phyloP scores from a whole-genome alignment of 2,888 invertebrate species.

The Tenthredo livida region DNA sequence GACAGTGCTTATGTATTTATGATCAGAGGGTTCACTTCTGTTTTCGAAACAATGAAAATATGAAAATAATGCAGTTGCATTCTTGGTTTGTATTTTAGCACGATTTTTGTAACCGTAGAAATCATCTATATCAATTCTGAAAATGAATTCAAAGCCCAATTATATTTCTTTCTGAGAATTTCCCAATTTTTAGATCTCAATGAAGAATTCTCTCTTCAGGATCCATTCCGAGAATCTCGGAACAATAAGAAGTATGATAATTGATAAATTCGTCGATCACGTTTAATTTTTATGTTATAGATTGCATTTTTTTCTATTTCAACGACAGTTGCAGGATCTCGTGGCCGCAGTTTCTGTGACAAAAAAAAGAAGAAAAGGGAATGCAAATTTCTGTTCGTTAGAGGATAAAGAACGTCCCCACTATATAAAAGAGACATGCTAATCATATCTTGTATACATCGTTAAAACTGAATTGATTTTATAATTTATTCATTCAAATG shows the following conservation, averaged over 20 bases:
- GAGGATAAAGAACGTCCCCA: neutral
- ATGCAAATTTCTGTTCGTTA: conserved; percentile 30
- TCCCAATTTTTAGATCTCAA: neutral
- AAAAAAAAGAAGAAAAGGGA: neutral
- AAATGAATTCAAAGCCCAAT: neutral
- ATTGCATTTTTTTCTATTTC: neutral
- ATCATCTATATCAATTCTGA: neutral
- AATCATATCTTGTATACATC: conserved; percentile 6
- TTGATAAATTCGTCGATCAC: neutral
- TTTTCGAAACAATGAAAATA: neutral
- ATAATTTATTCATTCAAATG: neutral
- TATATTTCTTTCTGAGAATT: neutral
- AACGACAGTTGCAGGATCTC: neutral
- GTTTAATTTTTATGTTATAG: neutral
- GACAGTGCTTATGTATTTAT: neutral
- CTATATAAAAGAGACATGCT: neutral
- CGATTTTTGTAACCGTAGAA: neutral
- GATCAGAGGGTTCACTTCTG: neutral
- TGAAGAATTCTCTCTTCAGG: too few relatives aligned
- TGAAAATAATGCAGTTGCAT: neutral
- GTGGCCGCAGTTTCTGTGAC: neutral
- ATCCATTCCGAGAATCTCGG: neutral
- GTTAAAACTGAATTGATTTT: conserved; percentile 14
- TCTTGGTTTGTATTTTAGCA: neutral
- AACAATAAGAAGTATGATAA: neutral